Evolutionary conservation across 2,113 vertebrate genomes (phyloP), one percentile per base, ranked within the genome.

Genomic region (Sphaerodactylus townsendi): DNA sequence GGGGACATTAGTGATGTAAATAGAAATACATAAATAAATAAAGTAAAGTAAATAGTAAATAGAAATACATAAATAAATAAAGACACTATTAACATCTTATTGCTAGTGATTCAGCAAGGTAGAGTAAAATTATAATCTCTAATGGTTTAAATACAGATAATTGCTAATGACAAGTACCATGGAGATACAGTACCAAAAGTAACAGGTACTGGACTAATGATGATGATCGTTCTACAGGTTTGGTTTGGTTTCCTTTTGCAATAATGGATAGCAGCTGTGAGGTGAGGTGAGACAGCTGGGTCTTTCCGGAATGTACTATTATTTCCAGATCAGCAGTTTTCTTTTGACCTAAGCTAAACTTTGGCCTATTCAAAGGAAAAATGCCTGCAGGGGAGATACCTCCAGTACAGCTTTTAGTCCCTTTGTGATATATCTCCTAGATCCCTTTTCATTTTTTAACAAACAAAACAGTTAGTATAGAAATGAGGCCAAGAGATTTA

Each of bases 251-350:
- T 91, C 90, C 77, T 84, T 90, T 86, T 82, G 81, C 88, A 88
- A 44, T 79, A 80, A 59, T 82, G 66, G 28, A 2, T 2, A 35
- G 21, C 90, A 95, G 96, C 94, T 93, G 92, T 91, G 87, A 90
- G 91, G 80, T 85, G 56, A 21, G 88, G 93, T 85, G 69, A n/a
- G 13, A 93, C 76, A 65, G 93, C 6, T 0, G 90, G 88, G 80
- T 86, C 93, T 94, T 96, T 93, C 95, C 13, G 14, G 92, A 93
- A 95, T 95, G 92, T 93, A 90, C 89, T 89, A 90, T 96, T 96
- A 95, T 96, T 97, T 96, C 95, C 94, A 96, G 90, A 95, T 95
- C 94, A 95, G 87, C 93, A 94, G 91, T 91, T 96, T 91, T 94
- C 93, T 95, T 96, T 95, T 95, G 94, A 95, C 93, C 93, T 92